These are phyloP conservation scores for Ictalurus punctatus DNA, from an alignment of 2,113 vertebrate species.

Conservation along the genomic window DNA sequence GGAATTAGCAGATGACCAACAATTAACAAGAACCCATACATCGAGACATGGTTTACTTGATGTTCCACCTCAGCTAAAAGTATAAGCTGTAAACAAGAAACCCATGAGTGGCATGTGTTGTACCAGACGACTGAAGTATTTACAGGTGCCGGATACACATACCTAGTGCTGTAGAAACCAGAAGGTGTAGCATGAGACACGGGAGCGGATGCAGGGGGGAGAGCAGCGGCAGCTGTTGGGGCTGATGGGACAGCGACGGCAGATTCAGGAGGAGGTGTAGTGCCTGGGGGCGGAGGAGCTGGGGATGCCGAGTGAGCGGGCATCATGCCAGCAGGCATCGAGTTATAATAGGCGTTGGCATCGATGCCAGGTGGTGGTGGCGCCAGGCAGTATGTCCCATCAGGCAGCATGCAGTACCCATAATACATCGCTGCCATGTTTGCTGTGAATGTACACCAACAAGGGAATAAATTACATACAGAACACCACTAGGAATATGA, in stretches of 20 bases:
- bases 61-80: background rate
- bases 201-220: background rate
- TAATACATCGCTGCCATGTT: slow-evolving; percentile 87
- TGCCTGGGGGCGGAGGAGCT: slow-evolving; percentile 72
- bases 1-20: background rate
- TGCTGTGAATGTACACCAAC: slow-evolving; percentile 63
- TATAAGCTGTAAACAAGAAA: background rate
- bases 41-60: background rate
- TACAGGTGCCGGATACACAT: background rate
- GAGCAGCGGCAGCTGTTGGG: slow-evolving; percentile 63
- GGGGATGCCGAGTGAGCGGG: slow-evolving; percentile 67
- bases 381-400: slow-evolving; percentile 90
- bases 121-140: background rate
- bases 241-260: slow-evolving; percentile 62
- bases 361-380: slow-evolving; percentile 91
- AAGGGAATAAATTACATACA: background rate
- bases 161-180: slow-evolving; percentile 61
- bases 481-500: background rate
- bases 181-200: slow-evolving; percentile 32
- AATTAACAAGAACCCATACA: background rate
- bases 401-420: slow-evolving; percentile 96
- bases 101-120: background rate
- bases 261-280: slow-evolving; percentile 75
- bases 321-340: slow-evolving; percentile 75
- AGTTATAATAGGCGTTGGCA: slow-evolving; percentile 81